Base-by-base conservation (phyloP, 2,113 vertebrate species). In the Columba janthina region DNA sequence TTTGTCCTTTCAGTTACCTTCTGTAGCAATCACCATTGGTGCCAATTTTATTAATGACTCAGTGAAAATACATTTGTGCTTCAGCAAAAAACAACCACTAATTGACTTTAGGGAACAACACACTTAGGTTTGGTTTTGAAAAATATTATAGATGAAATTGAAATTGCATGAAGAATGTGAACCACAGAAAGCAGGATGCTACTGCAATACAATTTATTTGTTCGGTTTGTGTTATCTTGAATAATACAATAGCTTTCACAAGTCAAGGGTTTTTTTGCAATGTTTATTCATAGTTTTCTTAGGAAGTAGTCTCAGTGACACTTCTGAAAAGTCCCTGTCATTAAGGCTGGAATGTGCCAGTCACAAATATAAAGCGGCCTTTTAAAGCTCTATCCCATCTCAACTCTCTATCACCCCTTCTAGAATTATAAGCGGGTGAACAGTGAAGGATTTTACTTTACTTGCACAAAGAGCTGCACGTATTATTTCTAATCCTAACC, bases 1-100 rank as follows among this genome's bases (percentile, higher is more conserved):
- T 94, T 93, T 89, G 93, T 89, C 94, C 94, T 95, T 97, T 97
- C 94, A 72, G 97, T 96, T 97, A 73, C 74, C 92, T 96, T 97
- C 89, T 88, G 90, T 48, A 94, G 88, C 89, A 90, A 85, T 95
- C 90, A 87, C 51, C 57, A 85, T 29, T 73, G 53, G 82, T 88
- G 93, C 50, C 18, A 67, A 88, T 86, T 96, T 97, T 82, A 74
- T 77, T 98, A 51, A 62, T 94, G 93, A 97, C 94, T 97, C 96
- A 95, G 22, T 96, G 93, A 95, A 97, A 97, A 70, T 36, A 40
- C 62, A 94, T 80, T 95, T 60, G 86, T 83, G 72, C 85, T 95
- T 82, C 74, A 79, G 84, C 46, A 54, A 28, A 71, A 88, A 61
- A 50, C n/a, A 54, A 81, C 74, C 42, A 73, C 74, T 64, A 50